A percentile compares a stretch with the other conserved stretches of the same genome.
Conservation (phyloP, 35 echinoderm and acorn worm species). For the Hemicentrotus pulcherrimus region DNA sequence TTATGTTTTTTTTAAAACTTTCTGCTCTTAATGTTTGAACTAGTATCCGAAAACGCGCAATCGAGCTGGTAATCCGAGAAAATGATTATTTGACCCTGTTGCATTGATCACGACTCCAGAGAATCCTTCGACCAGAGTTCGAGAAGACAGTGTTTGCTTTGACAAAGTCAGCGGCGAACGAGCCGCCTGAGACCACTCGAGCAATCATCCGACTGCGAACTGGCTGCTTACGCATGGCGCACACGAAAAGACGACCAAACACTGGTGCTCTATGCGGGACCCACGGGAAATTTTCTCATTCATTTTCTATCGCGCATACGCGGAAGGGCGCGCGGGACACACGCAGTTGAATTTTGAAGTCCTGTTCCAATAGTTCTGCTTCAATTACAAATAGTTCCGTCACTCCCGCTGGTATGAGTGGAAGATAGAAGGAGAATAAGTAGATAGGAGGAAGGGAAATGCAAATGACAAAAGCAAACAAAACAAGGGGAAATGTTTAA, state of each 20-base stretch:
- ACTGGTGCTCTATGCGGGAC: background rate
- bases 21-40: no score
- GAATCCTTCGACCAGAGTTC: background rate
- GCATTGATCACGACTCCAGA: background rate
- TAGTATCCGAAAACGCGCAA: no score
- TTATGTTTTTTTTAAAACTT: no score
- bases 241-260: background rate
- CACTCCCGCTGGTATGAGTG: no score
- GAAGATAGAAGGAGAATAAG: background rate
- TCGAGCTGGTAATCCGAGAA: background rate
- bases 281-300: background rate
- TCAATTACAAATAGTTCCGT: background rate
- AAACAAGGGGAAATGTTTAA: background rate
- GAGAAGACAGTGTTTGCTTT: background rate
- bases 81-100: background rate
- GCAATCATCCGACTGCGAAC: background rate
- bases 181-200: background rate
- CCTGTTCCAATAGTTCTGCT: conserved; percentile 9
- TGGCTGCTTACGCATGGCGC: background rate
- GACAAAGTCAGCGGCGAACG: background rate
- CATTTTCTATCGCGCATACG: background rate
- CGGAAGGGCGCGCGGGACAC: background rate
- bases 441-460: background rate
- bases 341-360: background rate
- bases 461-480: background rate